Percentiles rank a stretch among this genome's conserved stretches.
Conservation (phyloP, 1,140 invertebrate species). For the Halictus rubicundus region DNA sequence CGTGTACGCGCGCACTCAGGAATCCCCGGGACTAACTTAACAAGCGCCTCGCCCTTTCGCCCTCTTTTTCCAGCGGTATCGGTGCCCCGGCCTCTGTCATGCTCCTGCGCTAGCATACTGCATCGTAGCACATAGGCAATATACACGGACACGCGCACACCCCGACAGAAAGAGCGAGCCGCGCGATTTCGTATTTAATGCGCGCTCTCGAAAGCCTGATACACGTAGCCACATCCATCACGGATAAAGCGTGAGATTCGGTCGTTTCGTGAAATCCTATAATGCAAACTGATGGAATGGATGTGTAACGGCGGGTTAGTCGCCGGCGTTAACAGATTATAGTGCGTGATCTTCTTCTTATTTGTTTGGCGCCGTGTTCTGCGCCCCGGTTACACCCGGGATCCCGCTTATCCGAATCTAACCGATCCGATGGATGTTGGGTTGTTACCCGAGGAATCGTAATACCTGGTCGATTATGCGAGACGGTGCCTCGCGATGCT, state of each 20-base stretch:
- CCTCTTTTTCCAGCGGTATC: slow-evolving; percentile 30
- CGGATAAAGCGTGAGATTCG: slow-evolving; percentile 45
- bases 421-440: too few relatives aligned
- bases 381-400: background rate
- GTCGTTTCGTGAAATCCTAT: slow-evolving; percentile 29
- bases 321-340: slow-evolving; percentile 36
- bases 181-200: slow-evolving; percentile 55
- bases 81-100: background rate
- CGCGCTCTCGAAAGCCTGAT: slow-evolving; percentile 34
- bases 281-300: slow-evolving; percentile 24
- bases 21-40: slow-evolving; percentile 75
- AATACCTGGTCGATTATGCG: too few relatives aligned
- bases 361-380: background rate
- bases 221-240: slow-evolving; percentile 30
- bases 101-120: background rate
- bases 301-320: slow-evolving; percentile 32
- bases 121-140: too few relatives aligned
- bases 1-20: slow-evolving; percentile 54
- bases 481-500: too few relatives aligned
- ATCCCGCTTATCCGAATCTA: too few relatives aligned
- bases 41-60: slow-evolving; percentile 69
- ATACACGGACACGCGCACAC: background rate
- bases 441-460: too few relatives aligned
- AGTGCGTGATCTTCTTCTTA: slow-evolving; percentile 12
- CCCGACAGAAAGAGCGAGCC: background rate